These are phyloP conservation scores for Alviniconcha strummeri DNA, from an alignment of 2,888 invertebrate species.

Conservation along the genomic window DNA sequence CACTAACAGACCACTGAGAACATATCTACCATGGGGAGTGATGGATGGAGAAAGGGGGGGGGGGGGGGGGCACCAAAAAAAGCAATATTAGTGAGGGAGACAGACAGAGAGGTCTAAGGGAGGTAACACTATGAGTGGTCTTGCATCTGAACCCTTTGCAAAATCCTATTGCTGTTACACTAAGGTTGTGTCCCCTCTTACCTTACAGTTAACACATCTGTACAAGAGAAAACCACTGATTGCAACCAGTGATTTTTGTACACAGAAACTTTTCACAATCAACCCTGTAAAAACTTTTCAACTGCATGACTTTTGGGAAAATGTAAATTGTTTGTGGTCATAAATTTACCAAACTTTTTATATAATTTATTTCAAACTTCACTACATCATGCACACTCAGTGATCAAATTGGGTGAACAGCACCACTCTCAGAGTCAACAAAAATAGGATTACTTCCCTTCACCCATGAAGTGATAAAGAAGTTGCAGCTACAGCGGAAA, in stretches of 20 bases:
- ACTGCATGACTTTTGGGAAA: no score
- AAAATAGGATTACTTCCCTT: no score
- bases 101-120: neutral
- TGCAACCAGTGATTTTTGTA: neutral
- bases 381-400: neutral
- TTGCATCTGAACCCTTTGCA: neutral
- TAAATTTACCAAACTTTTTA: neutral
- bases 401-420: neutral
- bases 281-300: no score
- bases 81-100: neutral
- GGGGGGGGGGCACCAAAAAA: neutral
- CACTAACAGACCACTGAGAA: neutral
- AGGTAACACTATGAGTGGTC: neutral
- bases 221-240: neutral
- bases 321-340: no score
- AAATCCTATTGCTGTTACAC: neutral
- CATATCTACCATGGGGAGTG: neutral
- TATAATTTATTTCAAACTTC: neutral
- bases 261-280: neutral
- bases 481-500: no score
- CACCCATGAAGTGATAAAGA: no score
- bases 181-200: neutral
- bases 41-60: slow-evolving; percentile 2
- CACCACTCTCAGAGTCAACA: no score
- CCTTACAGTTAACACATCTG: neutral